Evolutionary conservation across 2,888 invertebrate genomes (phyloP).

Genomic region (Muscina levida): DNA sequence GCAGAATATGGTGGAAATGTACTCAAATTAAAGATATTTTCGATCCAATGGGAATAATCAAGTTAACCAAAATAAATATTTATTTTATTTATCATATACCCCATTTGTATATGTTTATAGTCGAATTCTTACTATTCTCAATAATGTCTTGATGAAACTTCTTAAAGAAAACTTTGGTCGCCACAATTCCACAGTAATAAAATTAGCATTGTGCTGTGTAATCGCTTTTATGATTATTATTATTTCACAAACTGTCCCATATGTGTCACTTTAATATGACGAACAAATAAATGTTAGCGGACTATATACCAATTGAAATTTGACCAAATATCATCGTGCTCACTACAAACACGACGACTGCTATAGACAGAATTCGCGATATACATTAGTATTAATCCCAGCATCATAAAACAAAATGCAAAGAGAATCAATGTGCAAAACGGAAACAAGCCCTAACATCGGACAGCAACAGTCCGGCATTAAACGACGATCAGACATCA

Average conservation of each 20-base stretch:
- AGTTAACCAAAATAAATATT: too few species aligned
- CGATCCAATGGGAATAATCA: too few species aligned
- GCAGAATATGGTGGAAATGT: too few species aligned
- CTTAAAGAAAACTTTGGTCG: too few species aligned
- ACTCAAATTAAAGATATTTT: too few species aligned
- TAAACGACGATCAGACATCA: slow-evolving; percentile 72
- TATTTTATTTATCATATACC: too few species aligned
- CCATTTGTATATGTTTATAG: background rate
- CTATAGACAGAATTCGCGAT: background rate
- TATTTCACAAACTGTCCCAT: background rate
- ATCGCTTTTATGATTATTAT: too few species aligned
- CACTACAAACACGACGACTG: too few species aligned
- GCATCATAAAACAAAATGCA: background rate
- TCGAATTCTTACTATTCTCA: too few species aligned
- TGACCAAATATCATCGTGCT: background rate
- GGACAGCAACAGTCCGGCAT: slow-evolving; percentile 41
- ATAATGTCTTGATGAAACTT: too few species aligned
- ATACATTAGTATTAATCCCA: background rate
- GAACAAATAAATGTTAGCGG: background rate
- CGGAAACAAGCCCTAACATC: slow-evolving; percentile 50
- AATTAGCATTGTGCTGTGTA: too few species aligned
- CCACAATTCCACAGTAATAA: too few species aligned
- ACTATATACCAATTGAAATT: slow-evolving; percentile 1
- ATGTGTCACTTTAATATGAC: background rate
- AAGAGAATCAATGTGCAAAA: slow-evolving; percentile 11